These are phyloP conservation scores for Dasypus novemcinctus DNA, from an alignment of 2,113 vertebrate species.

Conservation along the genomic window DNA sequence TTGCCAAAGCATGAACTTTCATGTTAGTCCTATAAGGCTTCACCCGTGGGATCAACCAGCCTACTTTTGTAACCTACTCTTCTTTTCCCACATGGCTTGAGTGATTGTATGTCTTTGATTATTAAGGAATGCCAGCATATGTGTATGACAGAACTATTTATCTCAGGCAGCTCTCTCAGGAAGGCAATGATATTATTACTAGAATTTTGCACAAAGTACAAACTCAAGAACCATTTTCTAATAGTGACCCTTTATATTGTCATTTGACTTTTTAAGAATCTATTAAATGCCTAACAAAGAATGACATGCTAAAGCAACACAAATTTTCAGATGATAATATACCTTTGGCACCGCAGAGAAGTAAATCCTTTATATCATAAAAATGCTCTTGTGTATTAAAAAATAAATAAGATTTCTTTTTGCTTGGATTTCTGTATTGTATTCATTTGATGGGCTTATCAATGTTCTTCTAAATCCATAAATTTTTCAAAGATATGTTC, in stretches of 20 bases:
- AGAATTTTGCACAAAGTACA: constrained; percentile 72
- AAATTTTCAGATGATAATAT: constrained; percentile 21
- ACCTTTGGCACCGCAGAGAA: constrained; percentile 17
- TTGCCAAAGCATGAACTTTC: constrained; percentile 18
- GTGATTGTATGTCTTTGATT: constrained; percentile 59
- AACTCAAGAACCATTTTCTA: constrained; percentile 45
- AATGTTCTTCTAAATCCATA: constrained; percentile 64
- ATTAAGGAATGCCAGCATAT: constrained; percentile 69
- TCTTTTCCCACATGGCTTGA: constrained; percentile 49
- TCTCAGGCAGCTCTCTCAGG: constrained; percentile 67
- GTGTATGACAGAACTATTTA: constrained; percentile 76
- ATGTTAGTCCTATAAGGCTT: neutral
- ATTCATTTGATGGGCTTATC: constrained; percentile 80
- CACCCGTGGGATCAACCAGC: constrained; percentile 10
- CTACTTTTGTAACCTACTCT: constrained; percentile 55
- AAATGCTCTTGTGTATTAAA: neutral
- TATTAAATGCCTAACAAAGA: constrained; percentile 29
- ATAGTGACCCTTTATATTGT: constrained; percentile 33
- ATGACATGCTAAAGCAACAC: constrained; percentile 37
- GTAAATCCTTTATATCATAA: neutral
- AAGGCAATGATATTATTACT: constrained; percentile 69
- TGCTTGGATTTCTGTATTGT: constrained; percentile 27
- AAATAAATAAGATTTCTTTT: neutral
- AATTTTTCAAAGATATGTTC: neutral
- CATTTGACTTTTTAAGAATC: constrained; percentile 57